These are phyloP conservation scores for Punctoribates punctum DNA, from an alignment of 2,888 invertebrate genomes.

Conservation along the genomic window DNA sequence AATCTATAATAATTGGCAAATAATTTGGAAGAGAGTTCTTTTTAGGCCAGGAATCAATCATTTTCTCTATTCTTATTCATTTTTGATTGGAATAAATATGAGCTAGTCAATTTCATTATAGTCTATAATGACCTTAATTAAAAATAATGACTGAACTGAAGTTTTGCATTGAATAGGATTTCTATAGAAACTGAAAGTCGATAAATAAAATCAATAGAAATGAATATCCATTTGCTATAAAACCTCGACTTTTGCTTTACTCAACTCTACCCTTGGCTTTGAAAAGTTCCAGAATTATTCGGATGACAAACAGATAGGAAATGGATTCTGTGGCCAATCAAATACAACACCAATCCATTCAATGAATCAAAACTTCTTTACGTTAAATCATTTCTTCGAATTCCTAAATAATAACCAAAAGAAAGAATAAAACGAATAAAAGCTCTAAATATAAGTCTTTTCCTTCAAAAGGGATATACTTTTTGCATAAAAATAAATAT, in stretches of 20 bases:
- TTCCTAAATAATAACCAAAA: neutral
- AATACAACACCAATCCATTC: neutral
- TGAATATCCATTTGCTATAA: no score
- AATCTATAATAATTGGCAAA: no score
- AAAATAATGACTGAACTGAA: no score
- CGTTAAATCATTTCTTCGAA: neutral
- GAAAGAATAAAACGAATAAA: neutral
- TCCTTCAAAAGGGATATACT: neutral
- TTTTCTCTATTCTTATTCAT: no score
- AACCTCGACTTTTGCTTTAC: neutral
- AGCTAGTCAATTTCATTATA: no score
- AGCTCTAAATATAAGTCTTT: neutral
- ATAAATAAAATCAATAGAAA: no score
- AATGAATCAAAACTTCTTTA: neutral
- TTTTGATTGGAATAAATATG: no score
- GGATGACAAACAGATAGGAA: constrained; percentile 31
- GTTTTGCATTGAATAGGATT: no score
- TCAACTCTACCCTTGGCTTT: neutral
- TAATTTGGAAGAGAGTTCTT: no score
- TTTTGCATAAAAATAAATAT: neutral
- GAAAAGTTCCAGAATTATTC: neutral
- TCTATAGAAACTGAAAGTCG: no score
- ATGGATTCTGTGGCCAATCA: neutral
- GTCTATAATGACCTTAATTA: no score
- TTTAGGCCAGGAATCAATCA: no score